phyloP scores from a whole-genome alignment of 1,140 invertebrate species.

The Drosophila pandora region DNA sequence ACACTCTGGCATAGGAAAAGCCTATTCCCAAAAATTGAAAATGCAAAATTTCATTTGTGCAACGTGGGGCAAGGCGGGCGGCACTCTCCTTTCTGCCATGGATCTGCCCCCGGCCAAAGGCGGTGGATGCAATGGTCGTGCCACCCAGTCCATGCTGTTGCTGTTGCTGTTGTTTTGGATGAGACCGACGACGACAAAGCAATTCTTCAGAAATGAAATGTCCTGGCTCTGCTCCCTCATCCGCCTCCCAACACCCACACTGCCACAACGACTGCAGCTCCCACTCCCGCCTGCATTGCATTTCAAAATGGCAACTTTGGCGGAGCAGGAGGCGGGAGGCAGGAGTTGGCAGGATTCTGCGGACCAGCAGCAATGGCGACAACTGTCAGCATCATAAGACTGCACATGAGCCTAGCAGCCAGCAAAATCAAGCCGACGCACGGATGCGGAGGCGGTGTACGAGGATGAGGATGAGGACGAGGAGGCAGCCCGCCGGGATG shows the following conservation, averaged over 20 bases:
- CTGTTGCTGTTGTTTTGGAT: constrained; percentile 57
- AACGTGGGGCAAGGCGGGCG: constrained; percentile 40
- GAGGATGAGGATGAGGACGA: background rate
- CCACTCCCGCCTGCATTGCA: constrained; percentile 59
- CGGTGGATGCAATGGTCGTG: constrained; percentile 50
- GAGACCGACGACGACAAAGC: constrained; percentile 65
- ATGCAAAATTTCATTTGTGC: constrained; percentile 82
- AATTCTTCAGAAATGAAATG: constrained; percentile 83
- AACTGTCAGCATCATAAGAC: constrained; percentile 76
- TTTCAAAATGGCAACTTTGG: constrained; percentile 49
- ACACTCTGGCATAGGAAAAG: constrained; percentile 59
- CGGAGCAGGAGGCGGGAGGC: constrained; percentile 9
- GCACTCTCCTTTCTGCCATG: constrained; percentile 14
- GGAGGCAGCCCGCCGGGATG: constrained; percentile 10
- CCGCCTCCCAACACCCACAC: background rate
- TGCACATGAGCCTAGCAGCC: constrained; percentile 54
- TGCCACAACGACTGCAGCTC: constrained; percentile 5
- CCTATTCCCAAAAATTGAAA: constrained; percentile 83
- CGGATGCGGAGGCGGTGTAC: background rate
- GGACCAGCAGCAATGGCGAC: constrained; percentile 60
- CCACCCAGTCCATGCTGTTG: constrained; percentile 32
- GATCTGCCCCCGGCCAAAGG: constrained; percentile 23
- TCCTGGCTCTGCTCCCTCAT: constrained; percentile 44
- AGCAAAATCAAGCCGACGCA: constrained; percentile 16
- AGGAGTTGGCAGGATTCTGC: constrained; percentile 19